Evolutionary conservation across 2,797 vertebrate genomes (phyloP).

Genomic region (Mus caroli): DNA sequence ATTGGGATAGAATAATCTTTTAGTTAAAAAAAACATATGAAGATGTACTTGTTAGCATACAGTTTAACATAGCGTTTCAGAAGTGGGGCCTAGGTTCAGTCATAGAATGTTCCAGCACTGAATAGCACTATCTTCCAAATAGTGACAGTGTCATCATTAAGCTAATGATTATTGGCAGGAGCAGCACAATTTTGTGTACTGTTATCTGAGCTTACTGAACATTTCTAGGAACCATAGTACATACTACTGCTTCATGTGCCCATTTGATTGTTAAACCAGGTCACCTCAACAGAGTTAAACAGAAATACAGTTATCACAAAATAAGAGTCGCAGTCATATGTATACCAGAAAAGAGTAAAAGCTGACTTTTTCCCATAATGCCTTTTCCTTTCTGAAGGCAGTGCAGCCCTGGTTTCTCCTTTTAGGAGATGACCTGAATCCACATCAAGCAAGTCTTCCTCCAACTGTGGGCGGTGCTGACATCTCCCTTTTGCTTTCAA

Average conservation of each 20-base stretch:
- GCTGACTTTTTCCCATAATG: background rate
- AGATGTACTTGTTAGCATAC: background rate
- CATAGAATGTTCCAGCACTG: background rate
- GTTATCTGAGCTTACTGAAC: background rate
- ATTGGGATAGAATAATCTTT: constrained; percentile 5
- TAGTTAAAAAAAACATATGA: background rate
- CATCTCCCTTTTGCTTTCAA: background rate
- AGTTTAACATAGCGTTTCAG: background rate
- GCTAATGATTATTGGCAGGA: background rate
- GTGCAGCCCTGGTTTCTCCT: background rate
- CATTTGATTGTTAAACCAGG: constrained; percentile 16
- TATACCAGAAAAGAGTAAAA: background rate
- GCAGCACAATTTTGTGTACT: background rate
- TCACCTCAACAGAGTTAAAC: background rate
- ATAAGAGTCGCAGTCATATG: background rate
- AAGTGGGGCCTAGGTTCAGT: background rate
- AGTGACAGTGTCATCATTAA: background rate
- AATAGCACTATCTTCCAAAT: background rate
- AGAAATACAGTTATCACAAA: constrained; percentile 30
- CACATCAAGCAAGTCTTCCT: background rate
- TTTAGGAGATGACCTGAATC: background rate
- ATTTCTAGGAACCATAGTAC: constrained; percentile 13
- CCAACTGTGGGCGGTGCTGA: background rate
- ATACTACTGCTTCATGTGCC: background rate
- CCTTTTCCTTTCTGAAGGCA: background rate